Conservation (phyloP, 2,113 vertebrate genomes). For the Empidonax traillii region DNA sequence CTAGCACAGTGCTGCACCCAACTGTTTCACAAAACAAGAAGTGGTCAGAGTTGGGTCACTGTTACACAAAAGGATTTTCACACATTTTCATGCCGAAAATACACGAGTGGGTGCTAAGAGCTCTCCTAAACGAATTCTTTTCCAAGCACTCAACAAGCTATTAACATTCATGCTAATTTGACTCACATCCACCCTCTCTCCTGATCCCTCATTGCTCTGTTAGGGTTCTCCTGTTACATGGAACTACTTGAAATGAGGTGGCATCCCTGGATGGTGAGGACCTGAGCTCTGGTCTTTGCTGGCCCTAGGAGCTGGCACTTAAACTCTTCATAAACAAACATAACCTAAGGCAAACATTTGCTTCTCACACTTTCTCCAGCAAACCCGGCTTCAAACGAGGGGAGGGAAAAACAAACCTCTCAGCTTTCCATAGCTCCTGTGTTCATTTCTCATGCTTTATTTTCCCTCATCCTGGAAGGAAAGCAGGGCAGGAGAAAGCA, state of each 20-base stretch:
- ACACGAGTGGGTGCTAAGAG: neutral
- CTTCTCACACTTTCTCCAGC: neutral
- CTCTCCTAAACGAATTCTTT: neutral
- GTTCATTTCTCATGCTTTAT: neutral
- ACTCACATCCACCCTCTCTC: neutral
- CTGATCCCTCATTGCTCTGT: neutral
- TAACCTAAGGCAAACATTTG: neutral
- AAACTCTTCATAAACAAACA: neutral
- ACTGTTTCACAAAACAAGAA: neutral
- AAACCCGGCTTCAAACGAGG: neutral
- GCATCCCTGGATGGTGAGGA: neutral
- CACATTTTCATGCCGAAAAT: neutral
- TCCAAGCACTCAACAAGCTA: neutral
- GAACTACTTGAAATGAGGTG: neutral
- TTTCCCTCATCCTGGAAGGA: conserved; percentile 6
- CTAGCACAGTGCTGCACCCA: neutral
- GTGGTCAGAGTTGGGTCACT: neutral
- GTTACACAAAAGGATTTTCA: neutral
- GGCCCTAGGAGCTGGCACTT: neutral
- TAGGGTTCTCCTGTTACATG: neutral
- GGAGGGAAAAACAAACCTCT: neutral
- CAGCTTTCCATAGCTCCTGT: neutral
- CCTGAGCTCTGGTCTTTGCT: neutral
- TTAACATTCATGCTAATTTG: neutral
- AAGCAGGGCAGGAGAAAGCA: conserved; percentile 4